Conservation (phyloP, 2,888 invertebrate genomes). For the Papilio elwesi region DNA sequence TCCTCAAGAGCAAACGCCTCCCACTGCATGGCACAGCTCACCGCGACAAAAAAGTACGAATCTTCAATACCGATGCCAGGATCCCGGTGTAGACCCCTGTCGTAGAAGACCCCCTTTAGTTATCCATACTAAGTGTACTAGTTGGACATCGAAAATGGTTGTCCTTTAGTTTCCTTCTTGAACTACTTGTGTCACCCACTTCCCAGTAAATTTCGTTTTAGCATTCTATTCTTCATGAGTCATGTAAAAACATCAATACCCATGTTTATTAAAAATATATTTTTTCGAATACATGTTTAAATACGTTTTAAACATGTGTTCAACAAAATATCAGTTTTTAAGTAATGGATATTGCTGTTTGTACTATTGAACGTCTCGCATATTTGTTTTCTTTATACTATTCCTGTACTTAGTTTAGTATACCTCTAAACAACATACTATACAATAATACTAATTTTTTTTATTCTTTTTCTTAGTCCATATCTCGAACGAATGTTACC, state of each 20-base stretch:
- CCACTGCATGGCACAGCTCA: conserved; percentile 43
- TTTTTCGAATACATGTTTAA: not conserved
- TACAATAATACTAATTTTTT: too few relatives aligned
- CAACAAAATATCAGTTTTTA: not conserved
- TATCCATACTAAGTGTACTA: conserved; percentile 8
- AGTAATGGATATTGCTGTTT: not conserved
- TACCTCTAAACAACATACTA: not conserved
- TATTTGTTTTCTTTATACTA: not conserved
- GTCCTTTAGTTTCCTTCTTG: not conserved
- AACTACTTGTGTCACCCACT: conserved; percentile 4
- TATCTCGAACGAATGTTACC: too few relatives aligned
- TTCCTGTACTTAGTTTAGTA: not conserved
- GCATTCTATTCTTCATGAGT: not conserved
- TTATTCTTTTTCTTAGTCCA: too few relatives aligned
- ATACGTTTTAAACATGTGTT: not conserved
- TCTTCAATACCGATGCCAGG: conserved; percentile 34
- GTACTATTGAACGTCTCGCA: not conserved
- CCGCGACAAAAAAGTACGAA: conserved; percentile 41
- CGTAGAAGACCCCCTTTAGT: conserved; percentile 28
- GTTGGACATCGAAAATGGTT: not conserved
- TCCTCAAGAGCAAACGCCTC: conserved; percentile 40
- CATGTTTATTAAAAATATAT: not conserved
- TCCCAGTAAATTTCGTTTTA: conserved; percentile 1
- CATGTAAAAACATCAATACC: not conserved
- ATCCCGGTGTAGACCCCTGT: conserved; percentile 25